Evolutionary conservation across 1,140 invertebrate species (phyloP).

Genomic region (Drosophila littoralis): DNA sequence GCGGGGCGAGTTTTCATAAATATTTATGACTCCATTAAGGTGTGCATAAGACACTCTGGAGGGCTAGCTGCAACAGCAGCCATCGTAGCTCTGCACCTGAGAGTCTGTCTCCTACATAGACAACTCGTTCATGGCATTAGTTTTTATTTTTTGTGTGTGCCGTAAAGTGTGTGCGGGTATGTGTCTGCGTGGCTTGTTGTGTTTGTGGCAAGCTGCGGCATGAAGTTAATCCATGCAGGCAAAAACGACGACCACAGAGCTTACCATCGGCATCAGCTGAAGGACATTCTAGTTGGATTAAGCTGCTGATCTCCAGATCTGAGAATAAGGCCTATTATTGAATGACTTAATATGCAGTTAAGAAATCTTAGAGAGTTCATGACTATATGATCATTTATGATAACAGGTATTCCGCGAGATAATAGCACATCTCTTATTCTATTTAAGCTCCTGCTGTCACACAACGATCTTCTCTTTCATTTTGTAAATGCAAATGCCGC

Average conservation of each 20-base stretch:
- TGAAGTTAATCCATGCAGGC: conserved; percentile 54
- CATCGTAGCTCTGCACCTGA: conserved; percentile 10
- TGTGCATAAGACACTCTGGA: conserved; percentile 82
- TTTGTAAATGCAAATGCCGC: conserved; percentile 68
- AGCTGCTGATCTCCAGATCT: too few relatives aligned
- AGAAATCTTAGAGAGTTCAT: too few relatives aligned
- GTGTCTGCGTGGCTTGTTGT: conserved; percentile 13
- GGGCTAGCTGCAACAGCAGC: conserved; percentile 42
- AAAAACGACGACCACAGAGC: conserved; percentile 20
- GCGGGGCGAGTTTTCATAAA: conserved; percentile 75
- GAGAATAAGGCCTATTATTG: too few relatives aligned
- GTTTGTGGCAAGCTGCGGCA: conserved; percentile 55
- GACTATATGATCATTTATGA: too few relatives aligned
- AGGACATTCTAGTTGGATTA: too few relatives aligned
- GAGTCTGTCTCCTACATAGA: conserved; percentile 35
- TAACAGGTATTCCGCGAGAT: too few relatives aligned
- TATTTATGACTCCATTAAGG: conserved; percentile 84
- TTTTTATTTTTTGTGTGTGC: conserved; percentile 43
- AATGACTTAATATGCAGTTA: too few relatives aligned
- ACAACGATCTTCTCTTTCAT: conserved; percentile 60
- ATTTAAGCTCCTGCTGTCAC: conserved; percentile 61
- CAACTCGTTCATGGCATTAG: conserved; percentile 58
- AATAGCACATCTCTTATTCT: not conserved
- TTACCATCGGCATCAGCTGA: conserved; percentile 44
- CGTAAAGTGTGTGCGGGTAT: conserved; percentile 30